Conservation (phyloP, 2,797 vertebrate genomes). For the Rhabdophis nuchalis region DNA sequence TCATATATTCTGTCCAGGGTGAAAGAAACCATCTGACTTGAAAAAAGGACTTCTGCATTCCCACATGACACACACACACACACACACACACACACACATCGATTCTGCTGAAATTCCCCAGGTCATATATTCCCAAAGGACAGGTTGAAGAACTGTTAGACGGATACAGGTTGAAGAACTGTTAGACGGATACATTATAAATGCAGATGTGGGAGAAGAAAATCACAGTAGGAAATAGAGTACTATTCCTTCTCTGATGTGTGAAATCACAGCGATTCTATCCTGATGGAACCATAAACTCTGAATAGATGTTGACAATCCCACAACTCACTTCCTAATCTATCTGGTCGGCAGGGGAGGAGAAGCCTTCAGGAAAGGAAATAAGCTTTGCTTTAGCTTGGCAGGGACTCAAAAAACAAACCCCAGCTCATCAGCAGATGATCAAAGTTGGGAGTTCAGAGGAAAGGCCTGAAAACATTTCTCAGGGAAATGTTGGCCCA, state of each 20-base stretch:
- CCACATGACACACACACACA: too few relatives aligned
- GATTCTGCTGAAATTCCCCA: not conserved
- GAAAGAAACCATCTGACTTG: not conserved
- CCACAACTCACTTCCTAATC: not conserved
- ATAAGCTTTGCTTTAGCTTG: conserved; percentile 29
- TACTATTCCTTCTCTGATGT: not conserved
- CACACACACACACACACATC: too few relatives aligned
- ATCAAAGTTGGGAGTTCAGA: conserved; percentile 32
- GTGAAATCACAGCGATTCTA: not conserved
- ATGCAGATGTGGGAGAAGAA: not conserved
- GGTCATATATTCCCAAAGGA: not conserved
- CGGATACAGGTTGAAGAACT: not conserved
- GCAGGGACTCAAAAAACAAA: conserved; percentile 4
- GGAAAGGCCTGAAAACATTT: conserved; percentile 33
- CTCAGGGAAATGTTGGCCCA: not conserved
- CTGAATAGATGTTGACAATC: not conserved
- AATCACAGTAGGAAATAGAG: not conserved
- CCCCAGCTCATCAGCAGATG: conserved; percentile 31
- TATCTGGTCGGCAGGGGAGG: rapidly evolving
- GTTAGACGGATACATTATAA: not conserved
- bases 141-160: not conserved
- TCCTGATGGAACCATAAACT: not conserved
- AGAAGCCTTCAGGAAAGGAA: not conserved
- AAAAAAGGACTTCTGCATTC: not conserved
- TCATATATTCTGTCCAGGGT: not conserved